A percentile compares a stretch with the other conserved stretches of the same genome.
Evolutionary conservation across 2,113 vertebrate species (phyloP).

Genomic region (Bufo gargarizans): DNA sequence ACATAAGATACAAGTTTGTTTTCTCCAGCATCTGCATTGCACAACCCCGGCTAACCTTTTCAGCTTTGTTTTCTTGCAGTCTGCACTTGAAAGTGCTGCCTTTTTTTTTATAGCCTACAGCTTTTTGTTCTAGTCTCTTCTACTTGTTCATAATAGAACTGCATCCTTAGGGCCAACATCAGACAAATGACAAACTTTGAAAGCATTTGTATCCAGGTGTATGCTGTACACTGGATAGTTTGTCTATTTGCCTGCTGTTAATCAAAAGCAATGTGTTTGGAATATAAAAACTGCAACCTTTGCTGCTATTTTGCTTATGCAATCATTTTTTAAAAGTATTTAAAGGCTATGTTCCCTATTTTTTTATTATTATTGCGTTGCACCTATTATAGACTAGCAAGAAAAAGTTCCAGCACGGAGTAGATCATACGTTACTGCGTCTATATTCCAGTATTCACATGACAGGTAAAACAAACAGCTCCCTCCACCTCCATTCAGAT

Average conservation of each 20-base stretch:
- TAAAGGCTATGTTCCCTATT: not conserved
- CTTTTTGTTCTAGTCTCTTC: conserved; percentile 52
- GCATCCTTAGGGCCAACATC: conserved; percentile 28
- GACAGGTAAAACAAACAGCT: too few relatives aligned
- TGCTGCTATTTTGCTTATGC: not conserved
- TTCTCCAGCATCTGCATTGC: conserved; percentile 18
- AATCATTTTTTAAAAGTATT: not conserved
- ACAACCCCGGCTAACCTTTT: conserved; percentile 47
- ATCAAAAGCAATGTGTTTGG: not conserved
- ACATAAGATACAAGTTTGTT: conserved; percentile 13
- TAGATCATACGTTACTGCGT: too few relatives aligned
- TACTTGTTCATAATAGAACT: conserved; percentile 49
- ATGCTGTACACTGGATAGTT: not conserved
- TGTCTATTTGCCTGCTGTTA: not conserved
- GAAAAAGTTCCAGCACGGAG: too few relatives aligned
- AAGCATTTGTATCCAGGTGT: not conserved
- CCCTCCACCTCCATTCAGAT: too few relatives aligned
- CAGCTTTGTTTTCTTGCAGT: conserved; percentile 51
- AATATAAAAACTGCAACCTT: not conserved
- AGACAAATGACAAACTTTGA: conserved; percentile 32
- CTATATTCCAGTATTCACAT: too few relatives aligned
- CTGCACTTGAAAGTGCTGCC: conserved; percentile 45
- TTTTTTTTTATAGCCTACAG: conserved; percentile 47
- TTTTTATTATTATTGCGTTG: too few relatives aligned
- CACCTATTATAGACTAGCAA: too few relatives aligned